phyloP scores from a whole-genome alignment of 2,888 invertebrate species.

The Chrysomela aeneicollis region DNA sequence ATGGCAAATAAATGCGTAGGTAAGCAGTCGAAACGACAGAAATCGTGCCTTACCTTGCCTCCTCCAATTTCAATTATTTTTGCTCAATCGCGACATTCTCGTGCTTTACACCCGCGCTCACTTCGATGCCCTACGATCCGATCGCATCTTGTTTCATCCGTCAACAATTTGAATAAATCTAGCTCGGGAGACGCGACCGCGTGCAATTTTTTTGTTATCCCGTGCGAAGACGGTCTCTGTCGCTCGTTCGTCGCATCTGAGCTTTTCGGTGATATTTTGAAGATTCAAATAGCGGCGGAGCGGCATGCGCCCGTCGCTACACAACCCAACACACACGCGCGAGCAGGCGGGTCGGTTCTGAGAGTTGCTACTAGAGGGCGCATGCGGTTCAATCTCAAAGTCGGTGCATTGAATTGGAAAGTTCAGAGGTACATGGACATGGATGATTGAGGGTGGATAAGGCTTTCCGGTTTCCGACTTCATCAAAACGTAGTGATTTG shows the following conservation, averaged over 20 bases:
- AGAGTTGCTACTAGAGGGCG: conserved; percentile 33
- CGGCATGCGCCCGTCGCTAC: conserved; percentile 38
- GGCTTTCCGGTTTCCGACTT: too few species aligned
- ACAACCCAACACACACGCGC: conserved; percentile 48
- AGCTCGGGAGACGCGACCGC: conserved; percentile 15
- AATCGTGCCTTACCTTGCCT: conserved; percentile 22
- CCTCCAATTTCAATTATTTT: background rate
- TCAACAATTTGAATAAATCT: conserved; percentile 28
- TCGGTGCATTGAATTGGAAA: too few species aligned
- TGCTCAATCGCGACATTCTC: background rate
- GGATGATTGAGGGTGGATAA: too few species aligned
- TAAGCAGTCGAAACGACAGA: background rate
- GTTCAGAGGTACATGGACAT: too few species aligned
- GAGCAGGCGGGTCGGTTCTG: conserved; percentile 14
- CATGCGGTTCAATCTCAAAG: too few species aligned
- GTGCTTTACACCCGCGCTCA: background rate
- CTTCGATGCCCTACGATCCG: background rate
- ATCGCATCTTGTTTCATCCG: background rate
- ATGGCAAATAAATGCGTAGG: conserved; percentile 1
- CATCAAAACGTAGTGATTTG: too few species aligned
- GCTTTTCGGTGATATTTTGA: conserved; percentile 37
- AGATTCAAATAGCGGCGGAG: conserved; percentile 40
- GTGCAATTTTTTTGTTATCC: conserved; percentile 24
- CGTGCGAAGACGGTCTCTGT: conserved; percentile 25
- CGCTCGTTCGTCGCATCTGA: conserved; percentile 33